phyloP scores from a whole-genome alignment of 2,113 vertebrate genomes.

The Myotis yumanensis region DNA sequence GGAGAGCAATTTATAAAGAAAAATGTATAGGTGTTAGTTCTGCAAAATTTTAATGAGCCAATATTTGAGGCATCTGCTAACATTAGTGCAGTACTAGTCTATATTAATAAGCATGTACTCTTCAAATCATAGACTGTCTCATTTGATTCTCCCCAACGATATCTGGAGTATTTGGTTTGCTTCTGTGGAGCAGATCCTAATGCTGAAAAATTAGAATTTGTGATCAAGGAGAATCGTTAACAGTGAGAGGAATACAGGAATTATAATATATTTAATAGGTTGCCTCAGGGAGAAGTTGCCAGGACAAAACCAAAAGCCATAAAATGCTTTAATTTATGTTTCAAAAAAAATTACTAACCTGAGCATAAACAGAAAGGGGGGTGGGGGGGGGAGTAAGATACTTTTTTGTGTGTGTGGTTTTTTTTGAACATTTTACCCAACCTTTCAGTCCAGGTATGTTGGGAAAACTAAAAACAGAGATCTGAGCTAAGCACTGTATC shows the following conservation, averaged over 20 bases:
- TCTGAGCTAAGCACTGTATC: not conserved
- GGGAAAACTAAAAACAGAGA: not conserved
- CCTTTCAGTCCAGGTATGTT: not conserved
- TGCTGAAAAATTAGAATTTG: not conserved
- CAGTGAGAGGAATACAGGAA: not conserved
- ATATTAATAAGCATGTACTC: not conserved
- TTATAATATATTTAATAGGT: not conserved
- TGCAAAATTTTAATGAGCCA: not conserved
- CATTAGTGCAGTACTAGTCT: not conserved
- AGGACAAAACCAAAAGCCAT: not conserved
- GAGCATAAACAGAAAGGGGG: not conserved
- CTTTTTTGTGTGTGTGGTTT: not conserved
- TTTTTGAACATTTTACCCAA: not conserved
- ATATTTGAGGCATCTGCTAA: not conserved
- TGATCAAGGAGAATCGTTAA: conserved; percentile 28
- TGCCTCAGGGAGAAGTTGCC: not conserved
- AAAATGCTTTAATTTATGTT: not conserved
- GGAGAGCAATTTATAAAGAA: not conserved
- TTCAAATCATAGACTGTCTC: not conserved
- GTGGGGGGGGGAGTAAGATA: not conserved
- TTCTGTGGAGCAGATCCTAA: not conserved
- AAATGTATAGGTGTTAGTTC: not conserved
- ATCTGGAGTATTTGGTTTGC: not conserved
- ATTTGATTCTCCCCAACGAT: not conserved
- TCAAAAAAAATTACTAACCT: not conserved